phyloP scores from a whole-genome alignment of 2,113 vertebrate species.

The Sisor rabdophorus region DNA sequence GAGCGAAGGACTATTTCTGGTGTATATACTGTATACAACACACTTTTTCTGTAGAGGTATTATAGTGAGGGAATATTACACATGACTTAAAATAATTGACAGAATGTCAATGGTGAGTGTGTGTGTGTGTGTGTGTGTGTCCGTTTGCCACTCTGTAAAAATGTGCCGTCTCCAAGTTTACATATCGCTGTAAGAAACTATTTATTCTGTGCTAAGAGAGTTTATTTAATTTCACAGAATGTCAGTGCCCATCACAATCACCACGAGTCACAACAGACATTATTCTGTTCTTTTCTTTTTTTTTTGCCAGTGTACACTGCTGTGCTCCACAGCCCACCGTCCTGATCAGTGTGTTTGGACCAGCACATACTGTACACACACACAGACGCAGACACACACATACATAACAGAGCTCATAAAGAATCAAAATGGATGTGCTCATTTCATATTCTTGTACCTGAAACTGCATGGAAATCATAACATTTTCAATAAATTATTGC shows the following conservation, averaged over 20 bases:
- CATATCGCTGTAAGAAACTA: constrained; percentile 64
- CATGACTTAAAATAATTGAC: constrained; percentile 54
- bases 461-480: constrained; percentile 80
- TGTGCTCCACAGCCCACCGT: constrained; percentile 77
- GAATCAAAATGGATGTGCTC: constrained; percentile 81
- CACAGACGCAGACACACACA: constrained; percentile 42
- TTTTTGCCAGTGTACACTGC: constrained; percentile 73
- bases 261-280: constrained; percentile 66
- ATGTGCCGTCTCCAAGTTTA: constrained; percentile 79
- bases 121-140: constrained; percentile 59
- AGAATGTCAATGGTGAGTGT: constrained; percentile 73
- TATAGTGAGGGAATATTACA: constrained; percentile 70
- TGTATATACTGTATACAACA: constrained; percentile 87
- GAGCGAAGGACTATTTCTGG: constrained; percentile 63
- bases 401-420: constrained; percentile 46
- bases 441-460: constrained; percentile 80
- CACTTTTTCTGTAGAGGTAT: constrained; percentile 81
- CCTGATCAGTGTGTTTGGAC: constrained; percentile 73
- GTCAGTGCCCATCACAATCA: constrained; percentile 61
- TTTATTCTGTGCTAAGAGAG: constrained; percentile 58
- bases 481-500: constrained; percentile 89
- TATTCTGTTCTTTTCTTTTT: constrained; percentile 76
- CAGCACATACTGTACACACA: constrained; percentile 20
- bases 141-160: constrained; percentile 77
- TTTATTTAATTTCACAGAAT: constrained; percentile 67